Evolutionary conservation across 2,888 invertebrate species (phyloP), one percentile per base, ranked within the genome.

Genomic region (Chouioia cunea): DNA sequence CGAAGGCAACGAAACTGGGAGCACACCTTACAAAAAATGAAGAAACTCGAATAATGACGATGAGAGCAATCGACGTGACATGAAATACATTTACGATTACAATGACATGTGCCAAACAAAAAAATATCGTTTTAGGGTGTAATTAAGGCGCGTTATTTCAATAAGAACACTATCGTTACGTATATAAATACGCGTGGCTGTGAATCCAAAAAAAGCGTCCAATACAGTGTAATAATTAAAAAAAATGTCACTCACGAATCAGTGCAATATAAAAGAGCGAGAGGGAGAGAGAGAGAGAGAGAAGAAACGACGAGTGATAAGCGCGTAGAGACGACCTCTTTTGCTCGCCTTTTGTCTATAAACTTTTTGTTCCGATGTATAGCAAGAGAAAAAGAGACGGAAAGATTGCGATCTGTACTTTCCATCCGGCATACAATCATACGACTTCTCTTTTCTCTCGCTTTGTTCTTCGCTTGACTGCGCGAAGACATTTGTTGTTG

Each of bases 151-250:
- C 60, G 58, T 53, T 54, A 27, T 20, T 22, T 36, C 59, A 65
- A 59, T 58, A 57, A 57, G n/a, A 36, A 44, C 14, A 18, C 67
- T 59, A 44, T 36, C 50, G 53, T 46, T 36, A 52, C 50, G 52
- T 50, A 14, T 48, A 52, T 52, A 57, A 16, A 64, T 71, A 65
- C 63, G 68, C 71, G 69, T 75, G 75, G 73, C 75, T 75, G 75
- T 75, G 73, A 75, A 73, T 68, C 70, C 68, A 73, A 72, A 70
- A 36, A 70, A 70, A 70, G 73, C 75, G 73, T 75, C 73, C 70
- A 69, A 70, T 50, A 23, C 56, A 52, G 57, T 46, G 43, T 43
- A 27, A 52, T 2, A 58, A 48, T 27, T 18, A 47, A 53, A 59
- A 54, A 65, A 65, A 36, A 65, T 58, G 36, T 12, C 20, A 43